Conservation (phyloP, 1,140 invertebrate species). For the Aricia agestis region DNA sequence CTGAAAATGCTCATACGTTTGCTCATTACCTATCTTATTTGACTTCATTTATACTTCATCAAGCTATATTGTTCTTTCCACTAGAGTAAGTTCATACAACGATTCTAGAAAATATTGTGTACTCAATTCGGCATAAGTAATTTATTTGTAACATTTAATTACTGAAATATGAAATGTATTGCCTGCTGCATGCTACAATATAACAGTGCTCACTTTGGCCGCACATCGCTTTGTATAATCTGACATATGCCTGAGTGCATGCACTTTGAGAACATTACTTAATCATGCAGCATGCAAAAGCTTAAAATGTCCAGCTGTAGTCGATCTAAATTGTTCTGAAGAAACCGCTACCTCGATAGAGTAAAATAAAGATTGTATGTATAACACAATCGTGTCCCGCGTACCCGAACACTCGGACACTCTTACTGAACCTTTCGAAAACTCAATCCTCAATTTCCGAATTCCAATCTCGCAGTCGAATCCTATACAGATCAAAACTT, state of each 20-base stretch:
- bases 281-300: conserved; percentile 74
- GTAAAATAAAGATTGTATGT: conserved; percentile 26
- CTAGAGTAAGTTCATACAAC: conserved; percentile 18
- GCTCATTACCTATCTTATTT: conserved; percentile 47
- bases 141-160: conserved; percentile 24
- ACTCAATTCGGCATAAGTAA: conserved; percentile 20
- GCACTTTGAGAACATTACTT: conserved; percentile 46
- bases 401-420: conserved; percentile 44
- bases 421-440: conserved; percentile 13
- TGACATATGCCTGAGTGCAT: conserved; percentile 55
- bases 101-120: conserved; percentile 21
- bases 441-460: conserved; percentile 11
- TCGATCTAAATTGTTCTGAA: conserved; percentile 31
- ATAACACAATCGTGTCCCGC: conserved; percentile 41
- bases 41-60: conserved; percentile 38
- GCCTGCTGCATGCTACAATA: conserved; percentile 70
- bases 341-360: conserved; percentile 13
- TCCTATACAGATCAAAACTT: conserved; percentile 51
- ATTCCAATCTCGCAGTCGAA: conserved; percentile 15
- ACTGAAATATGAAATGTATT: conserved; percentile 44
- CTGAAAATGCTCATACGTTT: conserved; percentile 47
- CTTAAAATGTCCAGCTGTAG: conserved; percentile 47
- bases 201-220: conserved; percentile 43
- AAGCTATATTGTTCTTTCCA: conserved; percentile 34
- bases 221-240: conserved; percentile 54